A percentile compares a stretch with the other conserved stretches of the same genome.
These are phyloP conservation scores for Herpetotheres cachinnans DNA, from an alignment of 2,113 vertebrate genomes.

Conservation along the genomic window DNA sequence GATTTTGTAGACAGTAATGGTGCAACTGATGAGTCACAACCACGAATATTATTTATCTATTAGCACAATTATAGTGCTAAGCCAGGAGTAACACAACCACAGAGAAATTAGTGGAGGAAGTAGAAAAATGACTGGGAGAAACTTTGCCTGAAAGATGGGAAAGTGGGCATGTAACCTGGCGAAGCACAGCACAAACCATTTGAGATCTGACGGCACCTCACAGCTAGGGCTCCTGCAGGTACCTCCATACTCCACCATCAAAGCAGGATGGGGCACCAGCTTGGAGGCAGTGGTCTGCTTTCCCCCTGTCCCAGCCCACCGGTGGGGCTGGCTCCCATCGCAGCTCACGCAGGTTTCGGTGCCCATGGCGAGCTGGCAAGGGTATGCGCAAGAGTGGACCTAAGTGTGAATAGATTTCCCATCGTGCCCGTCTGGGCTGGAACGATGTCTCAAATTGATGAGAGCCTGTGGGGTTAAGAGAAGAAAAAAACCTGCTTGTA, in stretches of 20 bases:
- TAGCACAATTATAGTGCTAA: background rate
- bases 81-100: background rate
- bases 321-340: rapidly evolving
- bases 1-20: background rate
- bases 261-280: background rate
- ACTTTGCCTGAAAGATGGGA: background rate
- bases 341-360: rapidly evolving
- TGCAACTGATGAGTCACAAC: background rate
- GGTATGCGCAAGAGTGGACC: rapidly evolving
- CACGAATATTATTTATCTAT: background rate
- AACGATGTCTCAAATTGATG: background rate
- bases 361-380: background rate
- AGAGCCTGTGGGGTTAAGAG: background rate
- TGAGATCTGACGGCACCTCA: background rate
- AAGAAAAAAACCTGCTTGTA: background rate
- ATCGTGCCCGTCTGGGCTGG: background rate
- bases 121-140: background rate
- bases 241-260: background rate
- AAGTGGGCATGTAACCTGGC: background rate
- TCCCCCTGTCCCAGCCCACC: background rate
- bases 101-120: background rate
- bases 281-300: background rate
- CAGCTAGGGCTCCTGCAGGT: background rate
- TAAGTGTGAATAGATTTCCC: background rate
- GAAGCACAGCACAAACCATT: background rate